Conservation (phyloP, 2,888 invertebrate genomes). For the Elegia similella region DNA sequence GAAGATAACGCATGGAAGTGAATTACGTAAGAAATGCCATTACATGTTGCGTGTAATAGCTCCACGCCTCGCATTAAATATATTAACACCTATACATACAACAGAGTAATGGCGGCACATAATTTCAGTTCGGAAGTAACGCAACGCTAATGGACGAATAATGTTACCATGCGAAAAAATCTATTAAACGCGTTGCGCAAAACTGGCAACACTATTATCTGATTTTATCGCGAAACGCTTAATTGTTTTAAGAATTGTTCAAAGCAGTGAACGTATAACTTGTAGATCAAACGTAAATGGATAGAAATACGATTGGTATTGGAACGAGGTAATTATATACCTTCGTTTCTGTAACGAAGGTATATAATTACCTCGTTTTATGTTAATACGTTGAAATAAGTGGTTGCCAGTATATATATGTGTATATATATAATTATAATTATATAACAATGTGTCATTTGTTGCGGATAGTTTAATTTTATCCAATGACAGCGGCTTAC, state of each 20-base stretch:
- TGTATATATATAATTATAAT: too few species aligned
- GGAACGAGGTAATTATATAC: background rate
- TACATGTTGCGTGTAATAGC: slow-evolving; percentile 17
- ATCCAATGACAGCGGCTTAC: too few species aligned
- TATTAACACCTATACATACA: slow-evolving; percentile 3
- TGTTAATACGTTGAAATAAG: too few species aligned
- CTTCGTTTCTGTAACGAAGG: too few species aligned
- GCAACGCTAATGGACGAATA: slow-evolving; percentile 24
- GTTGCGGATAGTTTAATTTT: too few species aligned
- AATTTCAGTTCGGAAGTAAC: slow-evolving; percentile 20
- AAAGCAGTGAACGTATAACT: background rate
- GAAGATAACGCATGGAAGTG: slow-evolving; percentile 3
- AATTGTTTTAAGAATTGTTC: slow-evolving; percentile 1
- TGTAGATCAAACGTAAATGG: background rate
- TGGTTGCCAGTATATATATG: too few species aligned
- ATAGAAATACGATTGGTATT: background rate
- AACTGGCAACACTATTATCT: slow-evolving; percentile 16
- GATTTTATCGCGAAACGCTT: slow-evolving; percentile 8
- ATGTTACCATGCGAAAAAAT: slow-evolving; percentile 22
- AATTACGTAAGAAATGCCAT: slow-evolving; percentile 14
- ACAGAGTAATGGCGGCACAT: slow-evolving; percentile 12
- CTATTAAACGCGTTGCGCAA: slow-evolving; percentile 18
- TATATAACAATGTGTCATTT: too few species aligned
- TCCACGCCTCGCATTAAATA: slow-evolving; percentile 11
- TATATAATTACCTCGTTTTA: too few species aligned